These are phyloP conservation scores for Craniophora ligustri DNA, from an alignment of 2,888 invertebrate genomes.

Conservation along the genomic window DNA sequence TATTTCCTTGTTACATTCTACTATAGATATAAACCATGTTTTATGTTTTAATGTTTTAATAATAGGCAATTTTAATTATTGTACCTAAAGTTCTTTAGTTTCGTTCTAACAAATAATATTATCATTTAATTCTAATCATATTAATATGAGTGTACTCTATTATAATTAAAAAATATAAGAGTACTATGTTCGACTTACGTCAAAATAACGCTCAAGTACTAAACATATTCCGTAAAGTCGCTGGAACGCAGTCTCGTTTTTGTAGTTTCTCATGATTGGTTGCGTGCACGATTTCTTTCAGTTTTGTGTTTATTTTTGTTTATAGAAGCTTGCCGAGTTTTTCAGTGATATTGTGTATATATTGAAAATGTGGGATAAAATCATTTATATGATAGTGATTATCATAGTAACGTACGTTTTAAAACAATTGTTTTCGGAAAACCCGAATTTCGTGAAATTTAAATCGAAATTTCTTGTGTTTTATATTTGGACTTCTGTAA, in stretches of 20 bases:
- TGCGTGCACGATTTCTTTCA: conserved; percentile 41
- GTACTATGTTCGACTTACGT: conserved; percentile 23
- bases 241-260: conserved; percentile 33
- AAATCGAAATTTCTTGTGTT: conserved; percentile 85
- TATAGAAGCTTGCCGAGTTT: conserved; percentile 45
- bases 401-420: conserved; percentile 78
- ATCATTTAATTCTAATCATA: too few relatives aligned
- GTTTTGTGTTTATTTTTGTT: conserved; percentile 57
- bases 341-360: conserved; percentile 28
- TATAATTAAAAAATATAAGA: too few relatives aligned
- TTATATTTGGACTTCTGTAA: conserved; percentile 80
- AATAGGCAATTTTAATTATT: too few relatives aligned
- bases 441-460: conserved; percentile 85
- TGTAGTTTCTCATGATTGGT: conserved; percentile 56
- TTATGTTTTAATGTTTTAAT: too few relatives aligned
- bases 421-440: conserved; percentile 84
- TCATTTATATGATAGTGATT: conserved; percentile 76
- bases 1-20: too few relatives aligned
- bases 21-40: too few relatives aligned
- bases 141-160: too few relatives aligned
- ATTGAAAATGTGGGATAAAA: conserved; percentile 80
- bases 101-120: conserved; percentile 30
- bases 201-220: conserved; percentile 26
- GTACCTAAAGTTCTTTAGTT: too few relatives aligned
- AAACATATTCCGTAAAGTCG: conserved; percentile 1